Percentiles rank a stretch among this genome's conserved stretches.
Conservation (phyloP, 1,140 invertebrate genomes). For the Dinothrombium tinctorium region DNA sequence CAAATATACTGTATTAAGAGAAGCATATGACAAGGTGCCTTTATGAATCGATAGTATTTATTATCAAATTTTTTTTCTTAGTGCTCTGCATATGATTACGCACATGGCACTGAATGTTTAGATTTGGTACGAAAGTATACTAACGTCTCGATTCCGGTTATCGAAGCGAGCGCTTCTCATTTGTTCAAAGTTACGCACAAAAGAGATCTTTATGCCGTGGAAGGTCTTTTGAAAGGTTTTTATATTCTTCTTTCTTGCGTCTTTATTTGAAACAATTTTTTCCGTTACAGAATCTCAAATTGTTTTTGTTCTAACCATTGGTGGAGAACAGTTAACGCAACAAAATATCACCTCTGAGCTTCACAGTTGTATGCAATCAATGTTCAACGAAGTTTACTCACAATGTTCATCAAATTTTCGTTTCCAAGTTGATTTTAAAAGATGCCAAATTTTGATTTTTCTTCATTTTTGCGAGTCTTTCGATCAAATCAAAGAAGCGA, state of each 20-base stretch:
- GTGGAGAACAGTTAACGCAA: background rate
- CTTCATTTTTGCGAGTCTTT: too few relatives aligned
- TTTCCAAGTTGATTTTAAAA: too few relatives aligned
- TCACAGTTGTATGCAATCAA: background rate
- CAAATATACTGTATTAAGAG: conserved; percentile 19
- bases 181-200: conserved; percentile 27
- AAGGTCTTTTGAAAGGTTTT: conserved; percentile 22
- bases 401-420: too few relatives aligned
- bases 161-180: conserved; percentile 20
- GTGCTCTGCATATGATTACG: conserved; percentile 88
- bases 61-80: conserved; percentile 18
- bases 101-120: conserved; percentile 57
- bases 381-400: too few relatives aligned
- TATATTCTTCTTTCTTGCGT: background rate
- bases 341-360: background rate
- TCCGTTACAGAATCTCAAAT: background rate
- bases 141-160: conserved; percentile 20
- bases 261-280: background rate
- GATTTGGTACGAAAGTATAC: conserved; percentile 24
- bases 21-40: conserved; percentile 24
- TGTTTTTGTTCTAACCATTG: background rate
- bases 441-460: too few relatives aligned
- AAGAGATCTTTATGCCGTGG: conserved; percentile 24
- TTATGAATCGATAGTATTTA: background rate
- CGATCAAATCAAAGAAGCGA: too few relatives aligned